Evolutionary conservation across 2,888 invertebrate genomes (phyloP).

Genomic region (Ennomos fuscantarius): DNA sequence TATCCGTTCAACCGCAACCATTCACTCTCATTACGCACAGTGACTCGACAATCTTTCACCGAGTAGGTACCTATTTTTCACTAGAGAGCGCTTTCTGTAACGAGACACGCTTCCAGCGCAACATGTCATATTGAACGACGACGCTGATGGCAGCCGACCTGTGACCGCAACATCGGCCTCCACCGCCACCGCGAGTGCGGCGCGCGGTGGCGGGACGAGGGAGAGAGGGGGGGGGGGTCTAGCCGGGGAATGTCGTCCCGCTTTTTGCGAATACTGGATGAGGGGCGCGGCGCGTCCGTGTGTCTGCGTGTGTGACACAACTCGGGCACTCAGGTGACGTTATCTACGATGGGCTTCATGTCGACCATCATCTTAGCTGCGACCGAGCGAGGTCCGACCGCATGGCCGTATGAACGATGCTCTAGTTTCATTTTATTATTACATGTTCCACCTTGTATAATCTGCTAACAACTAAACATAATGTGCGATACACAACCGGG

Average conservation of each 20-base stretch:
- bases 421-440: too few species aligned
- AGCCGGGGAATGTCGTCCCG: slow-evolving; percentile 33
- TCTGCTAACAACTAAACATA: too few species aligned
- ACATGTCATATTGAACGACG: too few species aligned
- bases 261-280: slow-evolving; percentile 24
- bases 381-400: too few species aligned
- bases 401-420: too few species aligned
- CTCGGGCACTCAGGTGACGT: not conserved
- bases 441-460: too few species aligned
- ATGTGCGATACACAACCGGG: too few species aligned
- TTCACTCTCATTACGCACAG: slow-evolving; percentile 48
- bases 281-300: not conserved
- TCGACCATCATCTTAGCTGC: too few species aligned
- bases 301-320: not conserved
- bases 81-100: not conserved
- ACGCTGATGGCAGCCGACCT: too few species aligned
- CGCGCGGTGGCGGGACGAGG: not conserved
- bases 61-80: not conserved
- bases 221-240: not conserved
- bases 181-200: too few species aligned
- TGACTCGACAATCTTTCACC: slow-evolving; percentile 49
- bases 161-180: too few species aligned
- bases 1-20: slow-evolving; percentile 5
- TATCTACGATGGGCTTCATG: too few species aligned
- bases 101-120: not conserved